Conservation (phyloP, 2,113 vertebrate species). For the Hippocampus guttulatus region DNA sequence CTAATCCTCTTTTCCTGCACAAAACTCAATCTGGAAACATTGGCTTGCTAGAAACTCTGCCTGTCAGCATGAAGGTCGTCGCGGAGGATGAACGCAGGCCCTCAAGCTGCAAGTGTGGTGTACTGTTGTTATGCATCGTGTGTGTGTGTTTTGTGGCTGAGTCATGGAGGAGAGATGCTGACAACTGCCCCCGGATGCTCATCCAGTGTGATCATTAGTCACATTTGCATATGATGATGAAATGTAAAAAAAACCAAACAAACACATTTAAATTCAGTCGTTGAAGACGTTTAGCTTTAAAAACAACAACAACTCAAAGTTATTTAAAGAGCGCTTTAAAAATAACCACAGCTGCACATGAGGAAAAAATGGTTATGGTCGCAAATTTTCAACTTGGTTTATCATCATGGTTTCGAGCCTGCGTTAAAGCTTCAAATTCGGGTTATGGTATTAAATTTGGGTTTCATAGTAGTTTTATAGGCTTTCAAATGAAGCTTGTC, state of each 20-base stretch:
- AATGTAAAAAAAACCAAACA: not conserved
- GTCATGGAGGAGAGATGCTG: constrained; percentile 28
- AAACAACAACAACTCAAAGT: too few species aligned
- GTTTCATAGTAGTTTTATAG: not conserved
- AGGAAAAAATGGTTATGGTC: too few species aligned
- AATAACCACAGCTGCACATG: too few species aligned
- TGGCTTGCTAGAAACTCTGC: constrained; percentile 17
- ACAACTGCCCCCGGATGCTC: constrained; percentile 16
- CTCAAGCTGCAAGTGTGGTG: not conserved
- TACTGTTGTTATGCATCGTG: not conserved
- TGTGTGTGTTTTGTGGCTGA: constrained; percentile 4
- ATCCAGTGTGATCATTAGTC: constrained; percentile 3
- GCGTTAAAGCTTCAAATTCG: not conserved
- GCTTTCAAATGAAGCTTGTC: not conserved
- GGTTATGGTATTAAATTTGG: not conserved
- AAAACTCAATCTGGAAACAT: constrained; percentile 41
- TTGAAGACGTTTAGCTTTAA: not conserved
- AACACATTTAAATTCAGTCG: not conserved
- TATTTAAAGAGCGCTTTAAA: too few species aligned
- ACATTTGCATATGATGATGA: not conserved
- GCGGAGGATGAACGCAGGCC: constrained; percentile 3
- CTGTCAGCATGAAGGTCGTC: constrained; percentile 7
- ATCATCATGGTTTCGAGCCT: not conserved
- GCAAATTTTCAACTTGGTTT: too few species aligned
- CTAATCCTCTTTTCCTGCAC: constrained; percentile 39